phyloP scores from a whole-genome alignment of 2,888 invertebrate genomes.

The Steinernema scapterisci region DNA sequence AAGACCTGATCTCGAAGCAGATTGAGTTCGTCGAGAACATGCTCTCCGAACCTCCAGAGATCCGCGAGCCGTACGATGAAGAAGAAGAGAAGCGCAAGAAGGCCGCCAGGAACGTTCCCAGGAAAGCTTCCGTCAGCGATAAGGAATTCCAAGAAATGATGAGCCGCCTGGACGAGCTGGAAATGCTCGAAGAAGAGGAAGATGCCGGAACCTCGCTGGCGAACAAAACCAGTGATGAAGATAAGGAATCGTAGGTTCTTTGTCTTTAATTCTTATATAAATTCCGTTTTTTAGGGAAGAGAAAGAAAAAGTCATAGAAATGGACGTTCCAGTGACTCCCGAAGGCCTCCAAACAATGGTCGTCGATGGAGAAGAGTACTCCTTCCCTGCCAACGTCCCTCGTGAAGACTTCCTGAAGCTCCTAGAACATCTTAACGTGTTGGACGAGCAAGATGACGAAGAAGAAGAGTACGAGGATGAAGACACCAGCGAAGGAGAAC shows the following conservation, averaged over 20 bases:
- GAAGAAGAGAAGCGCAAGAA: conserved; percentile 14
- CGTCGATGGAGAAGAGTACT: conserved; percentile 1
- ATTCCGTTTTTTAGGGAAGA: no score
- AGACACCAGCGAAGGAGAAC: conserved; percentile 3
- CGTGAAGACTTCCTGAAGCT: background rate
- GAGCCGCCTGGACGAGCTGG: conserved; percentile 17
- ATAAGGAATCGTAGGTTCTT: background rate
- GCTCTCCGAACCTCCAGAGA: conserved; percentile 4
- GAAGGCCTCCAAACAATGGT: background rate
- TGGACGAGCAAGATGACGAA: background rate
- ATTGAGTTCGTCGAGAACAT: background rate
- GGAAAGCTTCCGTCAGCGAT: background rate
- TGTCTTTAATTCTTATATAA: background rate
- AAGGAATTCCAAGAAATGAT: conserved; percentile 1
- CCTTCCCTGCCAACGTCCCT: background rate
- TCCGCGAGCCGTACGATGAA: conserved; percentile 24
- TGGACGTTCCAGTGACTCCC: background rate
- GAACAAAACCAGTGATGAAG: no score
- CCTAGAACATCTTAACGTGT: background rate
- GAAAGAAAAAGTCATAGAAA: background rate
- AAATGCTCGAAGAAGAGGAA: conserved; percentile 6
- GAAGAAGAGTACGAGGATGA: conserved; percentile 11
- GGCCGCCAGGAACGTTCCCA: background rate
- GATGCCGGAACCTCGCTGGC: background rate
- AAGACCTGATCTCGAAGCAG: background rate